Evolutionary conservation across 1,140 invertebrate species (phyloP).

Genomic region (Nephotettix cincticeps): DNA sequence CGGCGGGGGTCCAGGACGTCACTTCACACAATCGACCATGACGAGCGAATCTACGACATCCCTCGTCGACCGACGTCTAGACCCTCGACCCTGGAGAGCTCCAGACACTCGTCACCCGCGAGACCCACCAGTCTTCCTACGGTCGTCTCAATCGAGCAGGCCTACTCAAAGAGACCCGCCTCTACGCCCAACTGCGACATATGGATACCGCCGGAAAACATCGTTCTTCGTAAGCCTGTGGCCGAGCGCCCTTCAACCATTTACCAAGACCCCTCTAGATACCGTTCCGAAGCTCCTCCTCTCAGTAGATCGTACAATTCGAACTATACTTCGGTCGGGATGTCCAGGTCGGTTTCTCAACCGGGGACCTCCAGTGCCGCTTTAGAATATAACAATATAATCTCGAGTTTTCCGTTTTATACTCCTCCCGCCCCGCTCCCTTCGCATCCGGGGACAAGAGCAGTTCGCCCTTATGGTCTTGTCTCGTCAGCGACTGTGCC

Average conservation of each 20-base stretch:
- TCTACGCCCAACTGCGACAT: constrained; percentile 41
- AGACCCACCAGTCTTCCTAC: constrained; percentile 42
- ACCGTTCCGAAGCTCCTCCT: neutral
- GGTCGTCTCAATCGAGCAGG: constrained; percentile 35
- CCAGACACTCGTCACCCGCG: constrained; percentile 29
- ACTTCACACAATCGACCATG: constrained; percentile 10
- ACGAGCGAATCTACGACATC: neutral
- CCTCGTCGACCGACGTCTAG: neutral
- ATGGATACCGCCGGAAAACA: constrained; percentile 29
- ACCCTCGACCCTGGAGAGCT: constrained; percentile 30
- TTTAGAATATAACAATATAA: constrained; percentile 37
- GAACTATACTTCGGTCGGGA: neutral
- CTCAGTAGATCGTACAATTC: neutral
- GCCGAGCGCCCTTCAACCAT: neutral
- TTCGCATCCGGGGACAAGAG: constrained; percentile 21
- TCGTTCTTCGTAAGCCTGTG: constrained; percentile 15
- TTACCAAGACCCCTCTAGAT: neutral
- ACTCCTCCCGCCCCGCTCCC: constrained; percentile 50
- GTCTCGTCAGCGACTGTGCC: constrained; percentile 31
- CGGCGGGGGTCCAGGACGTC: constrained; percentile 32
- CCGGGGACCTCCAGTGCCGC: neutral
- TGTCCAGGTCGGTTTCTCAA: neutral
- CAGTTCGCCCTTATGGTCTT: constrained; percentile 12
- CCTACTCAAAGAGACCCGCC: constrained; percentile 42
- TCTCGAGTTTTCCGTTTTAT: constrained; percentile 56